Percentiles rank a stretch among this genome's conserved stretches.
These are phyloP conservation scores for Vidua macroura DNA, from an alignment of 2,113 vertebrate genomes.

Conservation along the genomic window DNA sequence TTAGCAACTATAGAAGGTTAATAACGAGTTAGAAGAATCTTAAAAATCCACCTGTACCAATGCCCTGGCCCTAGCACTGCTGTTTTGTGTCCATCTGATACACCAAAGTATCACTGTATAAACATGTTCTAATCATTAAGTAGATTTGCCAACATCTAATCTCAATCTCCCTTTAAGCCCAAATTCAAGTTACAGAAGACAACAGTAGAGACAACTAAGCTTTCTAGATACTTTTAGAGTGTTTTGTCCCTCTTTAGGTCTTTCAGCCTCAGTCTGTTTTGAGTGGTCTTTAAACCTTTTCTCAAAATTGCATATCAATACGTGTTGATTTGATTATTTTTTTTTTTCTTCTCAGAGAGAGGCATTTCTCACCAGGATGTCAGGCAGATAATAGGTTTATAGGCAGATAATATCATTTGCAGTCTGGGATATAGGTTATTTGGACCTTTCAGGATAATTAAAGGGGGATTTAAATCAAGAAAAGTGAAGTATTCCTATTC, in stretches of 20 bases:
- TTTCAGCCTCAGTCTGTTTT: not conserved
- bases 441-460: not conserved
- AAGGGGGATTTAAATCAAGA: not conserved
- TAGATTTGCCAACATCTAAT: not conserved
- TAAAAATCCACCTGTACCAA: not conserved
- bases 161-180: not conserved
- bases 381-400: not conserved
- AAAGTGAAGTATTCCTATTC: not conserved
- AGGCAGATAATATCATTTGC: not conserved
- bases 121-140: not conserved
- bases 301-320: not conserved
- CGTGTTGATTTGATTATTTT: fast-evolving
- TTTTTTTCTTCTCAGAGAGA: not conserved
- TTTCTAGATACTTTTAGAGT: not conserved
- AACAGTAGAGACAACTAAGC: not conserved
- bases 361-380: not conserved
- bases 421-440: not conserved
- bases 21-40: not conserved
- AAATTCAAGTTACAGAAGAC: not conserved
- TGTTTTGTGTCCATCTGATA: not conserved
- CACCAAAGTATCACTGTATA: not conserved
- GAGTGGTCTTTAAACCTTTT: not conserved
- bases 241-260: not conserved
- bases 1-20: not conserved
- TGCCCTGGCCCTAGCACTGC: no score